phyloP scores from a whole-genome alignment of 2,797 vertebrate species.

The Typhlichthys subterraneus region DNA sequence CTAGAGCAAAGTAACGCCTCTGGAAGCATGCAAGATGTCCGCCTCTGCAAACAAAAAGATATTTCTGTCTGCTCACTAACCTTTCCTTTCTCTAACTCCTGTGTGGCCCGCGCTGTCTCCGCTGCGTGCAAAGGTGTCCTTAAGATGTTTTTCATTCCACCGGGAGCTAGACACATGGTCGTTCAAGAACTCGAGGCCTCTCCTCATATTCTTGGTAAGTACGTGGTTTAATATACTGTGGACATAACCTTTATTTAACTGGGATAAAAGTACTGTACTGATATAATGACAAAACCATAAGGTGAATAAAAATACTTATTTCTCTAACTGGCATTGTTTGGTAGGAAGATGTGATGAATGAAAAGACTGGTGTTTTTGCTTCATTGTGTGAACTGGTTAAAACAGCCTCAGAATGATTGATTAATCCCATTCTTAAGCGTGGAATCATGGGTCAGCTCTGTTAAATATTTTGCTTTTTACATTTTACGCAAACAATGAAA shows the following conservation, averaged over 20 bases:
- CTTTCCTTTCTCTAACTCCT: conserved; percentile 75
- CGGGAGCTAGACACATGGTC: conserved; percentile 95
- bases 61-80: conserved; percentile 69
- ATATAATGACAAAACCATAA: not conserved
- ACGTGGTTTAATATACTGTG: conserved; percentile 15
- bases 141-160: conserved; percentile 99
- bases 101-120: conserved; percentile 45
- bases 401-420: conserved; percentile 9
- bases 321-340: not conserved
- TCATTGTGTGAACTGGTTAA: conserved; percentile 1
- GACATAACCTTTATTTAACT: too few species aligned
- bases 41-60: conserved; percentile 71
- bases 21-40: conserved; percentile 65
- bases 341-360: not conserved
- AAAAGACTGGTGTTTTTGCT: not conserved
- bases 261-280: too few species aligned
- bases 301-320: not conserved
- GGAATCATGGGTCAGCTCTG: conserved; percentile 13
- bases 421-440: conserved; percentile 14
- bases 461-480: conserved; percentile 3
- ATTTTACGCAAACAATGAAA: too few species aligned
- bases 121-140: conserved; percentile 90
- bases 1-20: conserved; percentile 64
- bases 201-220: conserved; percentile 99
- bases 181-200: conserved; percentile 97